phyloP scores from a whole-genome alignment of 2,888 invertebrate species.

The Sympetrum striolatum region DNA sequence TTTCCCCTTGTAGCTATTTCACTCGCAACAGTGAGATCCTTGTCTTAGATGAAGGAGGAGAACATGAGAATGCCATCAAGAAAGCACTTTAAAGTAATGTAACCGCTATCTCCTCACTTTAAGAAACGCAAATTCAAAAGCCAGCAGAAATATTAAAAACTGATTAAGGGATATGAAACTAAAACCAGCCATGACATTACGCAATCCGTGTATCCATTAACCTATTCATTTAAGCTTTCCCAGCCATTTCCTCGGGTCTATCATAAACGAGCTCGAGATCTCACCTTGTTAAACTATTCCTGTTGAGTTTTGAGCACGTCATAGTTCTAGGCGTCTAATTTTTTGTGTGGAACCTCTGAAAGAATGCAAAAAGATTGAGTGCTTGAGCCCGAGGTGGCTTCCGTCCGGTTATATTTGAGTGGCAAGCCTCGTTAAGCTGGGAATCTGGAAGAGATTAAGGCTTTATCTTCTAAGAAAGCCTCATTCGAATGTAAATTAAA shows the following conservation, averaged over 20 bases:
- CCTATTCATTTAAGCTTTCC: neutral
- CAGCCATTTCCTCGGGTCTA: neutral
- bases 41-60: neutral
- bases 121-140: neutral
- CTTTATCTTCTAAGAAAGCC: neutral
- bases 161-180: neutral
- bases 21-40: neutral
- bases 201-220: neutral
- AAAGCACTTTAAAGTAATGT: neutral
- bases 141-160: neutral
- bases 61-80: neutral
- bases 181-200: neutral
- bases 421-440: slow-evolving; percentile 12
- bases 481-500: slow-evolving; percentile 1
- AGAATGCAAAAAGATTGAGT: neutral
- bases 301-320: neutral
- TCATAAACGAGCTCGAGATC: neutral
- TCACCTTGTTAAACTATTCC: neutral
- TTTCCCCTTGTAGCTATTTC: neutral
- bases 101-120: neutral
- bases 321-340: neutral
- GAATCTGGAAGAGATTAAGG: neutral
- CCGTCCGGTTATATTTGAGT: neutral
- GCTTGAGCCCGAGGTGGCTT: neutral
- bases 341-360: neutral